Evolutionary conservation across 2,888 invertebrate species (phyloP), one percentile per base, ranked within the genome.

Genomic region (Caenorhabditis sp.): DNA sequence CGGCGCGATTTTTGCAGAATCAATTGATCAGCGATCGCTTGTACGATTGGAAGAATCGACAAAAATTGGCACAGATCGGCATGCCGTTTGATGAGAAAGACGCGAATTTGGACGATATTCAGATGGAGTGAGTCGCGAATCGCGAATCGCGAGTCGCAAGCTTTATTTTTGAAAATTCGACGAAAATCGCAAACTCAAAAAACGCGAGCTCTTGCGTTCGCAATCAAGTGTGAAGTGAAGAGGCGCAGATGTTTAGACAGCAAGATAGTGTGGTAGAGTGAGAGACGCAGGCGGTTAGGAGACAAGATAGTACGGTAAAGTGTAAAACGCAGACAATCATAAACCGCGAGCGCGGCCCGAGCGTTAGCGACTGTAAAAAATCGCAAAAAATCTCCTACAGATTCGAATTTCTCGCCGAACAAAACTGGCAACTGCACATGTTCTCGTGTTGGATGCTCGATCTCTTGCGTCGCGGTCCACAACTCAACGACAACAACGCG

Each of bases 371-470:
- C n/a, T n/a, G n/a, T n/a, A n/a, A n/a, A n/a, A n/a, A n/a, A n/a
- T n/a, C n/a, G n/a, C n/a, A n/a, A n/a, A n/a, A n/a, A n/a, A n/a
- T n/a, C n/a, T n/a, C n/a, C 68, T 81, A 60, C 53, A 87, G 86
- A 37, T 88, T 88, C 74, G 88, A 88, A 71, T 75, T 84, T 61
- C 70, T 88, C 62, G 86, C 88, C 21, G 88, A 88, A 36, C 83
- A 87, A 53, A 84, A 83, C 65, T 88, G 87, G 87, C 82, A 86
- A 57, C 69, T 88, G 49, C 81, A 87, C 54, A 86, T 82, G 58
- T 85, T 83, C 65, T 81, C 87, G 12, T 83, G 81, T 43, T 88
- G 85, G 86, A 83, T 86, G 74, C 49, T 83, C 50, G 87, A 87
- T 61, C 67, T 88, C 23, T 69, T 88, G 26, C 68, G 80, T 4